Evolutionary conservation across 2,113 vertebrate genomes (phyloP), one percentile per base, ranked within the genome.

Genomic region (Dunckerocampus dactyliophorus): DNA sequence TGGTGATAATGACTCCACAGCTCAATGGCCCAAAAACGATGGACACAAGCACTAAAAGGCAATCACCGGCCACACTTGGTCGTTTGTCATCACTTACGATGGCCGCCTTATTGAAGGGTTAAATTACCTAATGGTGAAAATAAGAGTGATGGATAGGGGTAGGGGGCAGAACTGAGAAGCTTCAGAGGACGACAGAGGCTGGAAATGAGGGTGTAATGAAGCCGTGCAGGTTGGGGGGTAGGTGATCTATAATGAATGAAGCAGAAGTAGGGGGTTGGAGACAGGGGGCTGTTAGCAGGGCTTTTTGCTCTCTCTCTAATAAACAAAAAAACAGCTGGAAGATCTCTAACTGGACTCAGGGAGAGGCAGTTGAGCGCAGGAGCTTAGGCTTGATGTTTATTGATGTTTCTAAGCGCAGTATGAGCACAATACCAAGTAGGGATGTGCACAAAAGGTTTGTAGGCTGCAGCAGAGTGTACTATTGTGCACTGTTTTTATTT

Each of bases 121-220:
- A 68, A 66, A 77, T 80, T 63, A 72, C 69, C 52, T 48, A 49
- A 74, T 56, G 71, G 31, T 50, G 58, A 73, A 77, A 75, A 61
- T 43, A 65, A 71, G 63, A 59, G 31, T 15, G 46, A 17, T 10
- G 54, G 31, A 61, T 19, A 22, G 53, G 47, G 49, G 56, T 21
- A 6, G 56, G 28, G 19, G 60, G 48, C 45, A 59, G 8, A 11
- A 43, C 12, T 14, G 12, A 43, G 39, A 14, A 43, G 39, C 39
- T 43, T 43, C 4, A 14, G 39, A 6, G 39, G 39, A 43, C 39
- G 13, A 43, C 39, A 75, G 72, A 61, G 47, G 76, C 78, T 59
- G 71, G 74, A 84, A 89, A 87, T 88, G 83, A 85, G 77, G 77
- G 72, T 63, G 83, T 85, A 89, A 90, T 87, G 72, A 88, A 88